These are phyloP conservation scores for Gephyroberyx darwinii DNA, from an alignment of 2,797 vertebrate genomes.

Conservation along the genomic window DNA sequence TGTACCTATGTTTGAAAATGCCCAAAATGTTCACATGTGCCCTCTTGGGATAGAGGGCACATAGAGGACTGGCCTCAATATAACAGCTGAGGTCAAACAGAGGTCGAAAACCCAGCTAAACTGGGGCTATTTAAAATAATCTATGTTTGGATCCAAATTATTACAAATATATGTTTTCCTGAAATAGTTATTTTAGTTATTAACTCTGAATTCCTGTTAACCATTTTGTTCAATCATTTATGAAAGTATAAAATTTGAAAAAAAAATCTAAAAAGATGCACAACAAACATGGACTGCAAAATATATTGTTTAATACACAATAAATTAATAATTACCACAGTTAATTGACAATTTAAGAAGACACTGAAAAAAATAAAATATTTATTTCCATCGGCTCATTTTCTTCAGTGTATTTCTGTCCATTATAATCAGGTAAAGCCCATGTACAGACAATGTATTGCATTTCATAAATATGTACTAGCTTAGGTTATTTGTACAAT, in stretches of 20 bases:
- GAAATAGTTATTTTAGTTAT: too few species aligned
- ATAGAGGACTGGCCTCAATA: too few species aligned
- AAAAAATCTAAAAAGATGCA: constrained; percentile 21
- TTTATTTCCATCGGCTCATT: constrained; percentile 65
- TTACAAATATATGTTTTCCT: too few species aligned
- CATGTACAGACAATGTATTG: constrained; percentile 75
- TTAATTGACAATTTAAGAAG: constrained; percentile 68
- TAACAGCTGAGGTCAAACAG: too few species aligned
- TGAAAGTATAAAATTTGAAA: not conserved
- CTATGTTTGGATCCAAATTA: too few species aligned
- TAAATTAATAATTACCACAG: constrained; percentile 71
- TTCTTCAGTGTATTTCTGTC: constrained; percentile 33
- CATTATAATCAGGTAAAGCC: constrained; percentile 61
- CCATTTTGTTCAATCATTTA: not conserved
- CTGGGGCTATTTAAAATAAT: too few species aligned
- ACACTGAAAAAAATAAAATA: constrained; percentile 75
- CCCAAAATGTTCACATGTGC: too few species aligned
- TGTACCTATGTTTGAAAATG: too few species aligned
- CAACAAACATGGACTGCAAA: constrained; percentile 70
- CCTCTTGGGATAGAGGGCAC: too few species aligned
- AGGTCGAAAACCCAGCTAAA: too few species aligned
- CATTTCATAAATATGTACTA: constrained; percentile 73
- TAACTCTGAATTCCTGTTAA: too few species aligned
- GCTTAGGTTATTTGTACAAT: constrained; percentile 62
- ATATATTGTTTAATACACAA: constrained; percentile 82